phyloP scores from a whole-genome alignment of 2,797 vertebrate species.

The Tapera naevia region DNA sequence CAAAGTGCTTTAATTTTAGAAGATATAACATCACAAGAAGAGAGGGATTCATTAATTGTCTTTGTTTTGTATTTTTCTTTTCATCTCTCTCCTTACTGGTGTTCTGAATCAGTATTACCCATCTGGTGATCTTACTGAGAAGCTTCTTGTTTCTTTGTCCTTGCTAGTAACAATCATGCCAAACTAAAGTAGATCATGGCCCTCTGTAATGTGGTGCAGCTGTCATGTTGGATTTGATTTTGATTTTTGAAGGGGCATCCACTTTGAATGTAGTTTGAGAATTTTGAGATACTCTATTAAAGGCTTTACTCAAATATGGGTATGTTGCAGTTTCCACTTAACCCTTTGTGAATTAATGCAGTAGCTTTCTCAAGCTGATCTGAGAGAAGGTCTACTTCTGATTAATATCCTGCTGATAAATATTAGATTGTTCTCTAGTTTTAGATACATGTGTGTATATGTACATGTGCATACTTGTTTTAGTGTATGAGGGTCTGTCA shows the following conservation, averaged over 20 bases:
- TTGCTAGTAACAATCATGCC: neutral
- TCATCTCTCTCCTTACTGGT: neutral
- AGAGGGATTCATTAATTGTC: neutral
- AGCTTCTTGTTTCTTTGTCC: neutral
- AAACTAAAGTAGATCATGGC: neutral
- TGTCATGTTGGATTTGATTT: neutral
- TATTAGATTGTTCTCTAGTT: neutral
- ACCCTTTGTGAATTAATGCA: neutral
- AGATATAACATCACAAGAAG: neutral
- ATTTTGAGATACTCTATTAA: neutral
- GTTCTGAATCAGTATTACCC: neutral
- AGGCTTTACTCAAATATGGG: constrained; percentile 14
- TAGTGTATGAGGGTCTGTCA: neutral
- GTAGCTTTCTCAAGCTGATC: neutral
- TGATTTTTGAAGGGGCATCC: neutral
- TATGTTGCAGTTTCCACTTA: neutral
- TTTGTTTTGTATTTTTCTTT: neutral
- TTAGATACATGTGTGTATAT: neutral
- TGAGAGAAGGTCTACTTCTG: neutral
- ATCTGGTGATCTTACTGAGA: neutral
- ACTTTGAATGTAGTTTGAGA: constrained; percentile 5
- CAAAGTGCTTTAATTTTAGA: neutral
- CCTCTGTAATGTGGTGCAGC: neutral
- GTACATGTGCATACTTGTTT: rapidly evolving
- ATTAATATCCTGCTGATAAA: neutral